Evolutionary conservation across 2,113 vertebrate genomes (phyloP).

Genomic region (Syngnathoides biaculeatus): DNA sequence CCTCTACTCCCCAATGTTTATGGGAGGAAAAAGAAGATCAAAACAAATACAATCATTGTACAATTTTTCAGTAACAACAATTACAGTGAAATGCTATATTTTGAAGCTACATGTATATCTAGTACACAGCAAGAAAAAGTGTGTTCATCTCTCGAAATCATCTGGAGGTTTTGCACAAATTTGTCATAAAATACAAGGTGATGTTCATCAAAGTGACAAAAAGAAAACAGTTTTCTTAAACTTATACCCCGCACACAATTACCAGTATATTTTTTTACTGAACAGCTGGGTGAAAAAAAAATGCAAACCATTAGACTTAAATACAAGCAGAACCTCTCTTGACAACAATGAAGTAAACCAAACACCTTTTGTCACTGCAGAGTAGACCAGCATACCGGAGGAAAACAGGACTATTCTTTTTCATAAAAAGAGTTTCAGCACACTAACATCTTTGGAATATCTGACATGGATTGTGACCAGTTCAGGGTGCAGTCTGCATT

Average conservation of each 20-base stretch:
- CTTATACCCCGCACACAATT: too few species aligned
- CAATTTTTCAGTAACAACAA: not conserved
- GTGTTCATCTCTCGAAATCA: not conserved
- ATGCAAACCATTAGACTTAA: too few species aligned
- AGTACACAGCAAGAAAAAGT: not conserved
- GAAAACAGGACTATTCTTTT: not conserved
- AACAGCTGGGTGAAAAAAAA: too few species aligned
- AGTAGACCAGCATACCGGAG: not conserved
- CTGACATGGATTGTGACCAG: too few species aligned
- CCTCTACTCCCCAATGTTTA: slow-evolving; percentile 29
- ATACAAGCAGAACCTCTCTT: too few species aligned
- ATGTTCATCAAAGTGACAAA: too few species aligned
- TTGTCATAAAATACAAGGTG: not conserved
- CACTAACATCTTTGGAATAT: not conserved
- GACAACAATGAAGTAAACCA: too few species aligned
- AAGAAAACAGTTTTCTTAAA: too few species aligned
- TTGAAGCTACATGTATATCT: not conserved
- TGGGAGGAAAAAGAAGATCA: not conserved
- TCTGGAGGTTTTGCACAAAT: not conserved
- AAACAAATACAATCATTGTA: not conserved
- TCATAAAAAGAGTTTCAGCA: not conserved
- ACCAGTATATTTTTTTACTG: too few species aligned
- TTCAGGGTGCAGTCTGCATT: too few species aligned
- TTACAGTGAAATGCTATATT: not conserved
- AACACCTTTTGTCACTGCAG: not conserved